Percentiles rank a stretch among this genome's conserved stretches.
Evolutionary conservation across 2,113 vertebrate species (phyloP).

Genomic region (Merops nubicus): DNA sequence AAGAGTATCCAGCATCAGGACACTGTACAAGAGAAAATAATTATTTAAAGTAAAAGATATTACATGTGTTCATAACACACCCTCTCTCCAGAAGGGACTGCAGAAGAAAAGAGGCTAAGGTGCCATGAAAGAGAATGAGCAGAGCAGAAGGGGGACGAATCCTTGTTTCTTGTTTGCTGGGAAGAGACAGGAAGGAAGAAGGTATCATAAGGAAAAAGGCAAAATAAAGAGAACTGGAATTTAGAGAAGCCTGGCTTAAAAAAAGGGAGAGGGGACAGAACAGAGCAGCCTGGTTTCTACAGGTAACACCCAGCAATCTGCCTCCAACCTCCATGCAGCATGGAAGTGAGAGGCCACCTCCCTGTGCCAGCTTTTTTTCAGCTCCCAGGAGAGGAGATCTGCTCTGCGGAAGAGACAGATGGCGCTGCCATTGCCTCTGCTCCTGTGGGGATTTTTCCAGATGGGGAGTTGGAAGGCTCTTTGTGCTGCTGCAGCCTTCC

Average conservation of each 20-base stretch:
- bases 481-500: constrained; percentile 29
- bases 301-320: constrained; percentile 14
- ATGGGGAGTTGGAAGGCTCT: constrained; percentile 50
- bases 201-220: not conserved
- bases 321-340: not conserved
- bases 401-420: constrained; percentile 30
- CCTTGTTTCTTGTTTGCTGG: not conserved
- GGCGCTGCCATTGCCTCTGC: constrained; percentile 1
- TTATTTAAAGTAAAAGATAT: not conserved
- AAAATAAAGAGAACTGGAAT: not conserved
- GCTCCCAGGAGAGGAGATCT: constrained; percentile 10
- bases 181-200: not conserved
- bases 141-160: not conserved
- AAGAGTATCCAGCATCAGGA: not conserved
- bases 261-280: not conserved
- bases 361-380: not conserved
- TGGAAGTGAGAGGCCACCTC: constrained; percentile 20
- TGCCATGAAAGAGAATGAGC: not conserved
- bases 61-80: not conserved
- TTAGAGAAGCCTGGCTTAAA: not conserved
- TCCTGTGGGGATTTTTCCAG: constrained; percentile 57
- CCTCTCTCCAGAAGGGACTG: not conserved
- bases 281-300: not conserved
- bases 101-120: not conserved
- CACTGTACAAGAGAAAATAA: not conserved